phyloP scores from a whole-genome alignment of 2,888 invertebrate genomes.

The Gari tellinella region DNA sequence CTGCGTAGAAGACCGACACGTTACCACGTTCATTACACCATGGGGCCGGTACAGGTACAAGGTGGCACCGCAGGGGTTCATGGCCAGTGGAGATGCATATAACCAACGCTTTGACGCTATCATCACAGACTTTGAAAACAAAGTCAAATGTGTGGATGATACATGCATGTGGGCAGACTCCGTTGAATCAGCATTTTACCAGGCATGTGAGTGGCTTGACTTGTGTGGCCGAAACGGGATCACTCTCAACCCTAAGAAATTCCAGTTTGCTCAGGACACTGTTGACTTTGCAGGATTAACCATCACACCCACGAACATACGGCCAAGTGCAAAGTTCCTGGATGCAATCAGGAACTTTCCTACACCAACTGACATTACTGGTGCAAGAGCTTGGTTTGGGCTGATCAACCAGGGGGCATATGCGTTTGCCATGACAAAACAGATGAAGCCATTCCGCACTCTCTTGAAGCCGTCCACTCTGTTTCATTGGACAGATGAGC shows the following conservation, averaged over 20 bases:
- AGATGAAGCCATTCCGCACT: slow-evolving; percentile 53
- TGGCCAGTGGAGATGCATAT: slow-evolving; percentile 57
- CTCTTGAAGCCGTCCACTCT: slow-evolving; percentile 35
- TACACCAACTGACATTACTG: slow-evolving; percentile 54
- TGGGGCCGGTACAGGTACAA: slow-evolving; percentile 44
- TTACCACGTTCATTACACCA: slow-evolving; percentile 45
- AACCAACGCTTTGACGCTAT: slow-evolving; percentile 53
- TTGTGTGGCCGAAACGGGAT: too few relatives aligned
- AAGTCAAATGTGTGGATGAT: slow-evolving; percentile 59
- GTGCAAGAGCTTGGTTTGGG: slow-evolving; percentile 63
- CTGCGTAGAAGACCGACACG: slow-evolving; percentile 40
- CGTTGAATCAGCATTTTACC: slow-evolving; percentile 52
- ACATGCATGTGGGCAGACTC: slow-evolving; percentile 52
- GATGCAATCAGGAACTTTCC: slow-evolving; percentile 60
- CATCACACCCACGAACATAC: slow-evolving; percentile 52
- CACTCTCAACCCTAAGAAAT: slow-evolving; percentile 48
- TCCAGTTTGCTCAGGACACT: slow-evolving; percentile 40
- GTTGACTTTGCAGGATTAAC: slow-evolving; percentile 50
- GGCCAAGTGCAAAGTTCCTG: slow-evolving; percentile 58
- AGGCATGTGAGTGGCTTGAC: slow-evolving; percentile 54
- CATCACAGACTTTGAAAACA: slow-evolving; percentile 35
- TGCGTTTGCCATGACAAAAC: slow-evolving; percentile 48
- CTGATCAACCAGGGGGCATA: slow-evolving; percentile 64
- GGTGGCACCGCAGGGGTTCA: slow-evolving; percentile 44
- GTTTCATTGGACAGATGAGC: slow-evolving; percentile 46